Evolutionary conservation across 2,797 vertebrate genomes (phyloP), one percentile per base, ranked within the genome.

Genomic region (Galagoides demidoff): DNA sequence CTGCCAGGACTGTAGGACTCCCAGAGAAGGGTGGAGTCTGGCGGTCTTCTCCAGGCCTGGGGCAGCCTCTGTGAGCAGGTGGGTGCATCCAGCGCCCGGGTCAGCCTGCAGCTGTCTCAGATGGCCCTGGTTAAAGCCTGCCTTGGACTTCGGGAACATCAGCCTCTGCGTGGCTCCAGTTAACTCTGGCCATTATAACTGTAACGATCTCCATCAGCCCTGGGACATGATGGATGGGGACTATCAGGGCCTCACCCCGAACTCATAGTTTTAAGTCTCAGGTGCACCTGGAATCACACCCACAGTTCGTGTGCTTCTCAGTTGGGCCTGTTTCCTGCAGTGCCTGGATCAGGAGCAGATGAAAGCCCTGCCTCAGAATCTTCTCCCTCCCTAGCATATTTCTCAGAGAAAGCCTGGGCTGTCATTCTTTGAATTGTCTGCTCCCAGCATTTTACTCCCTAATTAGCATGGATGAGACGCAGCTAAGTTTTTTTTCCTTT

Each of bases 381-480:
- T 95, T 89, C 34, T 88, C 94, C 49, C 68, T 97, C 93, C 61
- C 2, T 66, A 8, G 49, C 39, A 79, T 97, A 93, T 93, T 97
- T 97, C 1, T 95, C 79, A 68, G 64, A 85, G 90, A 77, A 92
- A 61, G 79, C 70, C 63, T 86, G 77, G 84, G n/a, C 89, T 52
- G n/a, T 64, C 93, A 81, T 97, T 97, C 97, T 88, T 88, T 92
- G 64, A 79, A 68, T 76, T 84, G 64, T 91, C 95, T 5, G 19
- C 92, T 95, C 93, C 92, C 76, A 94, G 92, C 81, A 68, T 95
- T 94, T 96, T 83, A 64, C 79, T 97, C 87, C 45, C 97, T 97
- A 97, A 97, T 98, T 98, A 96, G 71, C 96, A 95, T 96, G 95
- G 70, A 19, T 88, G 85, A 95, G 78, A 90, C 68, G 92, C 95